These are phyloP conservation scores for Aporophyla nigra DNA, from an alignment of 2,888 invertebrate genomes.

Conservation along the genomic window DNA sequence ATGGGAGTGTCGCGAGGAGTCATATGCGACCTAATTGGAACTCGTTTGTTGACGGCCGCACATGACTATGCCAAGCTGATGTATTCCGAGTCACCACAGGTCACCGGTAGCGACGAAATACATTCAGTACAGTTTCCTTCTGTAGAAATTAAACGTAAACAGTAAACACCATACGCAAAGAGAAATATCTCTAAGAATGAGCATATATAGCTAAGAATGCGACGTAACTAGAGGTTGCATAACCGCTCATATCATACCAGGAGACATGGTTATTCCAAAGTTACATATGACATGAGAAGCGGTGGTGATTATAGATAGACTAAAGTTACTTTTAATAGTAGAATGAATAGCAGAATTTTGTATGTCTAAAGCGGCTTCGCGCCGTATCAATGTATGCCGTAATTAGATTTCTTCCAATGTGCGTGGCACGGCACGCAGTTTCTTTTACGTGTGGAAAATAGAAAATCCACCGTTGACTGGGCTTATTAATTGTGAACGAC, in stretches of 20 bases:
- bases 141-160: slow-evolving; percentile 66
- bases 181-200: slow-evolving; percentile 11
- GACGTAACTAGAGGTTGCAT: slow-evolving; percentile 41
- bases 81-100: slow-evolving; percentile 67
- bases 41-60: slow-evolving; percentile 80
- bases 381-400: slow-evolving; percentile 72
- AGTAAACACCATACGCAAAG: slow-evolving; percentile 10
- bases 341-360: slow-evolving; percentile 42
- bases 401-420: slow-evolving; percentile 87
- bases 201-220: neutral
- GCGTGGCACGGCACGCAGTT: slow-evolving; percentile 84
- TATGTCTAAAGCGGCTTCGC: slow-evolving; percentile 32
- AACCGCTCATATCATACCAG: slow-evolving; percentile 33
- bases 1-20: slow-evolving; percentile 87
- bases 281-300: slow-evolving; percentile 3
- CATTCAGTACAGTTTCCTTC: slow-evolving; percentile 68
- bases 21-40: slow-evolving; percentile 87
- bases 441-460: slow-evolving; percentile 91
- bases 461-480: slow-evolving; percentile 91
- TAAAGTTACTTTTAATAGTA: neutral
- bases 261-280: slow-evolving; percentile 24
- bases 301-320: neutral
- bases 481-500: slow-evolving; percentile 87
- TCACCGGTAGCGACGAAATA: slow-evolving; percentile 68
- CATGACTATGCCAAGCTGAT: slow-evolving; percentile 61